phyloP scores from a whole-genome alignment of 2,113 vertebrate genomes.

The Clarias gariepinus region DNA sequence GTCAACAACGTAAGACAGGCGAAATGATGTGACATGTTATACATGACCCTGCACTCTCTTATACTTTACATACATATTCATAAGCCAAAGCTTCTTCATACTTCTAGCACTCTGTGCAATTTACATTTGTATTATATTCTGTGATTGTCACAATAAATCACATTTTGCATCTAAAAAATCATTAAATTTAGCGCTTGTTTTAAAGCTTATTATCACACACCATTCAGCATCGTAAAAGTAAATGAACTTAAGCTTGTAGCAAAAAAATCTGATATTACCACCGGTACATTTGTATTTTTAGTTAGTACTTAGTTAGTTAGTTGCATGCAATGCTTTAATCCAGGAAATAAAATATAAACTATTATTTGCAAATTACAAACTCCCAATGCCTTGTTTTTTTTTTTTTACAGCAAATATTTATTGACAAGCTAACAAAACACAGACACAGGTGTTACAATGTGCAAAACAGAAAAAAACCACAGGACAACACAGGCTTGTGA shows the following conservation, averaged over 20 bases:
- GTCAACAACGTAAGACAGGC: neutral
- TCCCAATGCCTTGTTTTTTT: neutral
- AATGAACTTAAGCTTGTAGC: neutral
- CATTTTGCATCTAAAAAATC: neutral
- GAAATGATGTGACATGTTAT: neutral
- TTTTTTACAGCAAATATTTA: constrained; percentile 60
- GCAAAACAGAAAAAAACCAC: constrained; percentile 42
- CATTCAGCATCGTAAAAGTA: neutral
- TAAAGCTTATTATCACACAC: neutral
- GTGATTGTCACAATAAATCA: neutral
- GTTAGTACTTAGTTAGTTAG: too few relatives aligned
- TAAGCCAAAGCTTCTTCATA: neutral
- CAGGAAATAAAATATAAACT: neutral
- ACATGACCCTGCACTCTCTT: neutral
- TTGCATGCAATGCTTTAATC: neutral
- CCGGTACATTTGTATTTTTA: neutral
- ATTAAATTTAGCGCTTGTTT: neutral
- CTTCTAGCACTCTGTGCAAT: neutral
- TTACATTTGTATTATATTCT: neutral
- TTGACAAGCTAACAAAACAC: constrained; percentile 62
- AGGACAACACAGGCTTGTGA: constrained; percentile 43
- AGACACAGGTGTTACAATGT: constrained; percentile 57
- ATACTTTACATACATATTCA: neutral
- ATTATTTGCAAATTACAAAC: neutral
- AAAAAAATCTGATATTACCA: neutral